phyloP scores from a whole-genome alignment of 1,140 invertebrate species.

The Amphibalanus amphitrite region DNA sequence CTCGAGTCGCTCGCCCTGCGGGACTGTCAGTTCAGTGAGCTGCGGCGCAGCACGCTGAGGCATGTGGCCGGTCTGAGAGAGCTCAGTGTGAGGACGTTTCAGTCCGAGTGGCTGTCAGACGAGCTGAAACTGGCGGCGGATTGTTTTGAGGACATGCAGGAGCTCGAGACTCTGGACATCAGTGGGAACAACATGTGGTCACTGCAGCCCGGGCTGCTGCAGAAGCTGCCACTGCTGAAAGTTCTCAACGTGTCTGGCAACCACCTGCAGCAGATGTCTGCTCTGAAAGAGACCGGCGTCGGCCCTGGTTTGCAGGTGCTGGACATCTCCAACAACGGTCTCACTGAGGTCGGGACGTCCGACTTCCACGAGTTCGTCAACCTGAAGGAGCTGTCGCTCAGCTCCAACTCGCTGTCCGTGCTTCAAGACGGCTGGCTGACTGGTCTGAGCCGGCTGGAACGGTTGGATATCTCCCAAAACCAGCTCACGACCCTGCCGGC shows the following conservation, averaged over 20 bases:
- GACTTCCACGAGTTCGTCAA: constrained; percentile 44
- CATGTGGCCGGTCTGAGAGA: not conserved
- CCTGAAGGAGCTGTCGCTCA: constrained; percentile 43
- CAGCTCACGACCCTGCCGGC: constrained; percentile 45
- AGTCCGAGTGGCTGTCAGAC: not conserved
- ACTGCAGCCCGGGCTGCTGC: constrained; percentile 37
- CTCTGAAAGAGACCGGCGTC: constrained; percentile 47
- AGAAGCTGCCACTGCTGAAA: constrained; percentile 46
- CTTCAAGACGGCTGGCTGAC: constrained; percentile 17
- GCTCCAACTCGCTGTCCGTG: constrained; percentile 42
- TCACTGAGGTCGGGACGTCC: constrained; percentile 38
- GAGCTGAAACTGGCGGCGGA: constrained; percentile 41
- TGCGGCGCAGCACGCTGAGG: not conserved
- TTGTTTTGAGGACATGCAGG: constrained; percentile 47
- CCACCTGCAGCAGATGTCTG: constrained; percentile 49
- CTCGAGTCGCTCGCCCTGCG: not conserved
- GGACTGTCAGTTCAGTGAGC: not conserved
- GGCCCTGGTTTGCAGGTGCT: constrained; percentile 42
- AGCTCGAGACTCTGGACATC: constrained; percentile 42
- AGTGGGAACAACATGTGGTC: constrained; percentile 42
- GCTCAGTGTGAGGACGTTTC: not conserved
- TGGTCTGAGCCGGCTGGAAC: constrained; percentile 24
- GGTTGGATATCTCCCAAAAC: constrained; percentile 66
- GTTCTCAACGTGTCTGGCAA: constrained; percentile 67
- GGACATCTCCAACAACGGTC: constrained; percentile 43